Evolutionary conservation across 2,113 vertebrate species (phyloP), one percentile per base, ranked within the genome.

Genomic region (Saimiri boliviensis): DNA sequence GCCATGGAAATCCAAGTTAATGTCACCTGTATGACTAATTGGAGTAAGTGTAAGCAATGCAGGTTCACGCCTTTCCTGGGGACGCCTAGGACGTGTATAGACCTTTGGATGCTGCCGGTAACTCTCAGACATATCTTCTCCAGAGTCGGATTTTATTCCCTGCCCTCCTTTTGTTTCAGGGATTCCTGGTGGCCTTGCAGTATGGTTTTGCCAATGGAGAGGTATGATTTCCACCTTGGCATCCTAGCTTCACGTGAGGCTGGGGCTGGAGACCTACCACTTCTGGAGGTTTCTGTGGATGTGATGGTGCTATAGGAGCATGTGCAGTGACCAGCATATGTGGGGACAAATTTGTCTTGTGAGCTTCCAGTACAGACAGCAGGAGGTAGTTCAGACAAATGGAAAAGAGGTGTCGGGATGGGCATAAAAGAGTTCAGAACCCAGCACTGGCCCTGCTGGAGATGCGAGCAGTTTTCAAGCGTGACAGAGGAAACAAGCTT

Each of bases 131-230:
- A 88, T 6, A 17, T 58, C 37, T 23, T 25, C 35, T 13, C 35
- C 40, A 0, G 1, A 40, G 42, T 3, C 49, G 27, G 23, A 66
- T 45, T 90, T 95, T 82, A 97, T 4, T 73, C 71, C 60, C 0
- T 23, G 32, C 97, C 83, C 96, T 96, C 32, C 82, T 97, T 40
- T 91, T 8, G 73, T 96, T 98, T 7, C 97, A 99, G 99, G 99
- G 99, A 0, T 99, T 99, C 85, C 83, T 99, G 42, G 99, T 99
- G 85, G 99, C 99, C 86, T 98, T 99, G 96, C 98, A 99, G 93
- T 99, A 99, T 93, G 99, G 99, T 96, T 99, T 99, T 91, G 99
- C 99, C 63, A 99, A 99, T 35, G 99, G 99, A 98, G 99, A 99
- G 99, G 99, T 99, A 99, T 77, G 98, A 89, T 84, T 96, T 60